These are phyloP conservation scores for Nomada ferruginata DNA, from an alignment of 2,888 invertebrate species.

Conservation along the genomic window DNA sequence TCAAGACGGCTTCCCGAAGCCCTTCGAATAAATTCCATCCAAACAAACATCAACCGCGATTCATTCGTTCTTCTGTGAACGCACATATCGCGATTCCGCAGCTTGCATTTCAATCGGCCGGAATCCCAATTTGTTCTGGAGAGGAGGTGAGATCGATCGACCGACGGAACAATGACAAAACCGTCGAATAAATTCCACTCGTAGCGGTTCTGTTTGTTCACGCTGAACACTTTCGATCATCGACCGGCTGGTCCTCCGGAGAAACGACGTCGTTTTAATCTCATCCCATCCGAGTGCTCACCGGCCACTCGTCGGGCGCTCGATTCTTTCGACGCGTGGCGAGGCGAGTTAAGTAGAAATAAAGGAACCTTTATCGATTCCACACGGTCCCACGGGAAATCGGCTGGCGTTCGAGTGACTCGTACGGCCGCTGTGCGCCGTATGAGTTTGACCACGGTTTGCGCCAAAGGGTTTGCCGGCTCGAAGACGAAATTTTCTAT, in stretches of 20 bases:
- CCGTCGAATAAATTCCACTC: conserved; percentile 23
- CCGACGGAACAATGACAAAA: conserved; percentile 24
- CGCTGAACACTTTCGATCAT: conserved; percentile 27
- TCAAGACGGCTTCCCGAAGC: background rate
- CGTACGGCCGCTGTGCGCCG: background rate
- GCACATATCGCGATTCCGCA: conserved; percentile 13
- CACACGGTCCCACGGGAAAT: conserved; percentile 65
- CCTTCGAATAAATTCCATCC: conserved; percentile 11
- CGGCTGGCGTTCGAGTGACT: conserved; percentile 44
- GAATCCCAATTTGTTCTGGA: conserved; percentile 28
- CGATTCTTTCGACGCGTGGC: conserved; percentile 32
- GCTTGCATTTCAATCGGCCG: conserved; percentile 20
- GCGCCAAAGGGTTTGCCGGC: conserved; percentile 17
- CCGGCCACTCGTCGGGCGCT: background rate
- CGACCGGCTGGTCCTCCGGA: background rate
- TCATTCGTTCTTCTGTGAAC: conserved; percentile 16
- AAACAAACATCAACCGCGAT: conserved; percentile 14
- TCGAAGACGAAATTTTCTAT: conserved; percentile 72
- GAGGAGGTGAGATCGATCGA: conserved; percentile 12
- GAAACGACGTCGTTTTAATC: conserved; percentile 60
- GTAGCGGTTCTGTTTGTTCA: conserved; percentile 46
- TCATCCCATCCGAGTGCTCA: conserved; percentile 12
- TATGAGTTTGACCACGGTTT: too few relatives aligned
- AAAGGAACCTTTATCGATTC: conserved; percentile 63
- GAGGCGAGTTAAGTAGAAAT: conserved; percentile 43